These are phyloP conservation scores for Achatina immaculata DNA, from an alignment of 1,140 invertebrate species.

Conservation along the genomic window DNA sequence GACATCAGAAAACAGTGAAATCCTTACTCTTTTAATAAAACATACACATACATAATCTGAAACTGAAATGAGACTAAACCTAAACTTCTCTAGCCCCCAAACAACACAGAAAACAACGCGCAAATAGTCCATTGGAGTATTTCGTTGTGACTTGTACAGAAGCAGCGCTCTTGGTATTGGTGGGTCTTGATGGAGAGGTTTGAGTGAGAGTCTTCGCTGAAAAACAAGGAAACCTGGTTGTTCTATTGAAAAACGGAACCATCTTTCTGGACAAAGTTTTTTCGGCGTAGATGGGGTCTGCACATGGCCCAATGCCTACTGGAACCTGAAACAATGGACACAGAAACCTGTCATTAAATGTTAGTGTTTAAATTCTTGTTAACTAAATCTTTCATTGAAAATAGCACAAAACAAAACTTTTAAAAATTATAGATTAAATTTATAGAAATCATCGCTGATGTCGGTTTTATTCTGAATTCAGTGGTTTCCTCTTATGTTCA, in stretches of 20 bases:
- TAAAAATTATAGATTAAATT: no score
- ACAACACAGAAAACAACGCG: slow-evolving; percentile 42
- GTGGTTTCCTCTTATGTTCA: no score
- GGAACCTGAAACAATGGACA: slow-evolving; percentile 46
- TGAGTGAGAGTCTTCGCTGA: slow-evolving; percentile 37
- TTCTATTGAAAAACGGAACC: slow-evolving; percentile 59
- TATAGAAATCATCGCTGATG: no score
- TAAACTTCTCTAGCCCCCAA: neutral
- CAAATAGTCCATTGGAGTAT: slow-evolving; percentile 39
- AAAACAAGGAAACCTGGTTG: slow-evolving; percentile 59
- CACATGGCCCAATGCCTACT: slow-evolving; percentile 55
- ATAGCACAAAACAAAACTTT: no score
- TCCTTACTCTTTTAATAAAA: no score
- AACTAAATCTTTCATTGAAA: no score
- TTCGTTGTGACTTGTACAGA: slow-evolving; percentile 37
- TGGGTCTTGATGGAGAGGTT: neutral
- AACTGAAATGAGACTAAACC: no score
- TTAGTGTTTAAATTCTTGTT: no score
- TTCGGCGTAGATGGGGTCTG: slow-evolving; percentile 51
- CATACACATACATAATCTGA: no score
- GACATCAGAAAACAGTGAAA: no score
- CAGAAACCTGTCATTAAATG: neutral
- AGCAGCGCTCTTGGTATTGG: neutral
- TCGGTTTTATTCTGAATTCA: no score
- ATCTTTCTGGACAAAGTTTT: slow-evolving; percentile 45